A percentile compares a stretch with the other conserved stretches of the same genome.
These are phyloP conservation scores for Ernsta delagoae DNA, from an alignment of 2,888 invertebrate genomes.

Conservation along the genomic window DNA sequence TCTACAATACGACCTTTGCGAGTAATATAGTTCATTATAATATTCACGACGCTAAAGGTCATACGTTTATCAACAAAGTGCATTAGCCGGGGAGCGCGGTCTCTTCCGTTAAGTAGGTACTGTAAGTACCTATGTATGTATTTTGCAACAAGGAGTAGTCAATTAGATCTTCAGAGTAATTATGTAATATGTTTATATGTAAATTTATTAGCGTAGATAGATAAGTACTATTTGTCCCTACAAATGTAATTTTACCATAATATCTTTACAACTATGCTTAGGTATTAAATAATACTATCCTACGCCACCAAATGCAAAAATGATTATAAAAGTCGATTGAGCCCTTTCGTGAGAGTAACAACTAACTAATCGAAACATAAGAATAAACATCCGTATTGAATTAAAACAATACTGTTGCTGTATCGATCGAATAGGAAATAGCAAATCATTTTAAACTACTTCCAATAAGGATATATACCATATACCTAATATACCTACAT, in stretches of 20 bases:
- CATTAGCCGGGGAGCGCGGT: constrained; percentile 27
- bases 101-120: constrained; percentile 18
- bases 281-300: too few relatives aligned
- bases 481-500: neutral
- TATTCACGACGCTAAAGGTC: constrained; percentile 27
- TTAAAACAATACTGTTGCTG: neutral
- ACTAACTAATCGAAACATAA: neutral
- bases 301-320: too few relatives aligned
- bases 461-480: constrained; percentile 12
- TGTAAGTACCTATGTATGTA: too few relatives aligned
- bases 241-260: too few relatives aligned
- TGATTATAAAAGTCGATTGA: too few relatives aligned
- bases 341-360: too few relatives aligned
- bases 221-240: too few relatives aligned
- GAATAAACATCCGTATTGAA: neutral
- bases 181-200: too few relatives aligned
- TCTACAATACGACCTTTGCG: constrained; percentile 25
- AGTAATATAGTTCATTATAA: constrained; percentile 13
- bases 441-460: constrained; percentile 32
- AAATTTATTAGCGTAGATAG: too few relatives aligned
- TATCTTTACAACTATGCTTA: too few relatives aligned
- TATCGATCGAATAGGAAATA: constrained; percentile 18
- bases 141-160: too few relatives aligned
- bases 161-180: too few relatives aligned
- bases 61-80: constrained; percentile 33